Conservation (phyloP, 2,113 vertebrate genomes). For the Lepisosteus osseus region DNA sequence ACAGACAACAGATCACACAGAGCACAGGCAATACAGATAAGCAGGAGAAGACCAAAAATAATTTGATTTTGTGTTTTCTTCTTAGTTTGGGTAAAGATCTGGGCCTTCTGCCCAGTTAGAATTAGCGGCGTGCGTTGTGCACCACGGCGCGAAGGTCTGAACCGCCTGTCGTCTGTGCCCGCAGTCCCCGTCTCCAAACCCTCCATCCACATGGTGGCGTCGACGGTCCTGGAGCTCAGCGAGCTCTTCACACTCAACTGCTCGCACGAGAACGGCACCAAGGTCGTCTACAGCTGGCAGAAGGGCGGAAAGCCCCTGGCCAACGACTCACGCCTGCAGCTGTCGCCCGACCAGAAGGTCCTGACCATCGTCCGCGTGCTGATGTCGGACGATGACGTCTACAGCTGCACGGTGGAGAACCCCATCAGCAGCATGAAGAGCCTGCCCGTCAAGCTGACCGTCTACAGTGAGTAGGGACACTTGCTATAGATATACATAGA, state of each 20-base stretch:
- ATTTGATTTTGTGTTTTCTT: no score
- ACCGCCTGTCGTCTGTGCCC: slow-evolving; percentile 14
- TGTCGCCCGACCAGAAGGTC: slow-evolving; percentile 83
- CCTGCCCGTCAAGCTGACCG: slow-evolving; percentile 78
- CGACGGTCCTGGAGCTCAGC: slow-evolving; percentile 85
- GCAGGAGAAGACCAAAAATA: no score
- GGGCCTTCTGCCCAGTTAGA: no score
- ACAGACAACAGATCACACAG: no score
- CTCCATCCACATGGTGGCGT: slow-evolving; percentile 71
- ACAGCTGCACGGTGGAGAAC: slow-evolving; percentile 86
- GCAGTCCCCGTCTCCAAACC: slow-evolving; percentile 85
- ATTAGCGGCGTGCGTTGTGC: no score
- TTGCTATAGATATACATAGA: no score
- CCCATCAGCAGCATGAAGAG: slow-evolving; percentile 82
- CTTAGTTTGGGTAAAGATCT: no score
- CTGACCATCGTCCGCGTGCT: slow-evolving; percentile 84
- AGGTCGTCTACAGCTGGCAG: slow-evolving; percentile 84
- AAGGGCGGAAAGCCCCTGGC: slow-evolving; percentile 81
- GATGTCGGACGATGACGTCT: slow-evolving; percentile 84
- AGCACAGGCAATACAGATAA: no score
- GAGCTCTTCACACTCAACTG: slow-evolving; percentile 88
- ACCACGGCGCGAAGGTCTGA: no score
- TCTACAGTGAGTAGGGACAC: slow-evolving; percentile 78
- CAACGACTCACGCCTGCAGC: slow-evolving; percentile 79
- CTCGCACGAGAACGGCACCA: slow-evolving; percentile 85